These are phyloP conservation scores for Trididemnum nubilum DNA, from an alignment of 23 tunicate species.

Conservation along the genomic window DNA sequence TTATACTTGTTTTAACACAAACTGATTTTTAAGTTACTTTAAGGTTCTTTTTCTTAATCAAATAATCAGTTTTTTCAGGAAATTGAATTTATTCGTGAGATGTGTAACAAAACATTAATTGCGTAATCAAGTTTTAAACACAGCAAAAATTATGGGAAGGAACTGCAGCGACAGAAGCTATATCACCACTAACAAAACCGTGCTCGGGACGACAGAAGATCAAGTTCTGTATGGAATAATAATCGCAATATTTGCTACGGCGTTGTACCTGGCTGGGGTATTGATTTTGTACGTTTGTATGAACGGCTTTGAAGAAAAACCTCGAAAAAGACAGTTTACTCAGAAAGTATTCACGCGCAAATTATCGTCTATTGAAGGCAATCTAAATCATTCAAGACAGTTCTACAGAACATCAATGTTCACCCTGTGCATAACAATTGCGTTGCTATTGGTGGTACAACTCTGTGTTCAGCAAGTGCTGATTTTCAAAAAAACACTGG, in stretches of 20 bases:
- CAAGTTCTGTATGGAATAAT: neutral
- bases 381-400: neutral
- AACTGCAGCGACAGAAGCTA: no score
- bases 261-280: neutral
- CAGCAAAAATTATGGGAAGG: no score
- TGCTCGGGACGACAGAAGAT: neutral
- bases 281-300: neutral
- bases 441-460: constrained; percentile 13
- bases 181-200: neutral
- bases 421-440: constrained; percentile 13
- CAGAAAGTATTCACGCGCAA: neutral
- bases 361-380: constrained; percentile 2
- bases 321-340: constrained; percentile 5
- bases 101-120: no score
- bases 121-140: no score
- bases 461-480: constrained; percentile 24
- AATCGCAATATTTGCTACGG: neutral
- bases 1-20: no score
- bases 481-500: neutral
- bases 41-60: no score
- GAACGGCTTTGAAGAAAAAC: constrained; percentile 27
- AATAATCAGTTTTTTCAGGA: no score
- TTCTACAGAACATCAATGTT: constrained; percentile 22
- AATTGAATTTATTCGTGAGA: no score
- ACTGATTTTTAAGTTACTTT: no score